Percentiles rank a stretch among this genome's conserved stretches.
Conservation (phyloP, 2,888 invertebrate species). For the Apodemia duryi region DNA sequence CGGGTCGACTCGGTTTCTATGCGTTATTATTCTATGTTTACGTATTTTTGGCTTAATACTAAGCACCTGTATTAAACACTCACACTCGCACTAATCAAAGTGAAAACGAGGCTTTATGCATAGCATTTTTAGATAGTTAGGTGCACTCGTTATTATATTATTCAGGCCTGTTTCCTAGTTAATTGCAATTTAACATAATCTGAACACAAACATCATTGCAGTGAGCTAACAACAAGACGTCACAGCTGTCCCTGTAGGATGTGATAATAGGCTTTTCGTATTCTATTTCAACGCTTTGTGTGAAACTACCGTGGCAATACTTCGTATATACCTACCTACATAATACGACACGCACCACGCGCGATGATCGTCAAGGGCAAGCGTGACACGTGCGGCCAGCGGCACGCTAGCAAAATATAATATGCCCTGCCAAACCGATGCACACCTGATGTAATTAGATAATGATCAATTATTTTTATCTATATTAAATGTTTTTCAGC, state of each 20-base stretch:
- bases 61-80: no score
- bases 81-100: no score
- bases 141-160: no score
- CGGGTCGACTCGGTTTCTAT: no score
- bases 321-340: neutral
- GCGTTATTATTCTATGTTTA: no score
- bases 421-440: conserved; percentile 9
- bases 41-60: no score
- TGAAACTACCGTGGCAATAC: conserved; percentile 4
- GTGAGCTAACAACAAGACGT: neutral
- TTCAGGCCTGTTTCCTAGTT: no score
- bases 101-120: no score
- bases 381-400: conserved; percentile 5
- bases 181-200: no score
- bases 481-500: neutral
- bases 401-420: neutral
- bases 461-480: conserved; percentile 2
- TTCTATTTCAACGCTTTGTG: conserved; percentile 7
- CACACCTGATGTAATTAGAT: conserved; percentile 8
- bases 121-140: no score
- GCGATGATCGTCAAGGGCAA: conserved; percentile 8
- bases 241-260: conserved; percentile 1
- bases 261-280: neutral
- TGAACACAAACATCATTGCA: neutral
- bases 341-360: conserved; percentile 11